Base-by-base conservation (phyloP, 35 echinoderm and acorn worm genomes). In the Anneissia japonica region DNA sequence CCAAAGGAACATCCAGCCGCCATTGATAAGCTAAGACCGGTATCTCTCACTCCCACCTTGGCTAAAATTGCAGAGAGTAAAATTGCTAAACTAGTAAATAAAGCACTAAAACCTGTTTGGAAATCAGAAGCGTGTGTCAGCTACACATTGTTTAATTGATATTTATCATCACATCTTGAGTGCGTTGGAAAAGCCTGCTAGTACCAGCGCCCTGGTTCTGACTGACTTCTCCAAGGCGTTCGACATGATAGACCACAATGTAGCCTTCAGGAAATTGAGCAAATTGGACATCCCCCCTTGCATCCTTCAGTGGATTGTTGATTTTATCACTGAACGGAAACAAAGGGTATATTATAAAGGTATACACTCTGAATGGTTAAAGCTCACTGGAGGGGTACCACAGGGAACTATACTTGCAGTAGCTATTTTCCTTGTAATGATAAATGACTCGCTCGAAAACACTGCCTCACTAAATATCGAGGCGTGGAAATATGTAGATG, bases 181-280 rank as follows among this genome's bases (percentile, higher is more conserved):
- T 33, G 84, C 4, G 2, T 64, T 38, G 33, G 72, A 86, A 31
- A 38, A 75, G 30, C 35, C 64, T 37, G 28, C 35, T 0, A 75
- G 43, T 19, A 37, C 77, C n/a, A 37, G 84, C 36, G 77, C 84
- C 32, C 64, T 86, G 26, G 84, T 86, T 21, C 84, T 86, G 12
- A 86, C 84, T 14, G 64, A 76, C 30, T 86, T 75, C 72, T 75
- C 84, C 13, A 86, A 86, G 38, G 84, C 84, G 3, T 86, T 86
- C 0, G 72, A 86, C 4, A 4, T 86, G 14, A 75, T 74, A 0
- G 32, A 86, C 4, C 84, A 86, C 37, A 86, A 76, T 0, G 77
- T 86, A 75, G 72, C 72, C 12, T 17, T 84, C 51, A 72, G 4
- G 32, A 86, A 86, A 21, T 37, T 86, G 19, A 37, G 74, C 34